phyloP scores from a whole-genome alignment of 2,113 vertebrate species.

The Burhinus bistriatus region DNA sequence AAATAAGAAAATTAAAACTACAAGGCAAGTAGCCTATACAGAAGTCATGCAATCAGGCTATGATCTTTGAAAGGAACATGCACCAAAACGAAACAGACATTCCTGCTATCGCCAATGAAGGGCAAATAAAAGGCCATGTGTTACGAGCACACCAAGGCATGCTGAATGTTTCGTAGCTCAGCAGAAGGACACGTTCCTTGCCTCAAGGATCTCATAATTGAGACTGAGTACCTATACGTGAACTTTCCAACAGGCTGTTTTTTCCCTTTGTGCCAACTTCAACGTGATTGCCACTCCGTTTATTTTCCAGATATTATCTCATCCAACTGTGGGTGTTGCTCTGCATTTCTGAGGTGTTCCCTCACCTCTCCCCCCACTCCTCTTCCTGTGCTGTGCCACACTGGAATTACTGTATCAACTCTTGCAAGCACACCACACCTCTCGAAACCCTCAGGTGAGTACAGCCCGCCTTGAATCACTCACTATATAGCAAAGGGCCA shows the following conservation, averaged over 20 bases:
- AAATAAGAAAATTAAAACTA: neutral
- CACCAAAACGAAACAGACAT: neutral
- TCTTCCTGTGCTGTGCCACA: slow-evolving; percentile 59
- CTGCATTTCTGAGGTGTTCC: slow-evolving; percentile 52
- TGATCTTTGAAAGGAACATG: neutral
- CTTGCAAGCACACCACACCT: slow-evolving; percentile 54
- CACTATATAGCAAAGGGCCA: neutral
- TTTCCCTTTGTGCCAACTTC: neutral
- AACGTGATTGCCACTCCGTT: neutral
- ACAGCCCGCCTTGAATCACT: slow-evolving; percentile 4
- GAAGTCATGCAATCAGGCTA: neutral
- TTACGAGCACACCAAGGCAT: neutral
- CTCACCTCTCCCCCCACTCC: slow-evolving; percentile 39
- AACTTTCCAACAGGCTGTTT: slow-evolving; percentile 5
- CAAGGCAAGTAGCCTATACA: neutral
- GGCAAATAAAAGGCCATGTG: neutral
- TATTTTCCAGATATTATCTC: slow-evolving; percentile 48
- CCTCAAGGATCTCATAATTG: neutral
- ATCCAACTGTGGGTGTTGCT: slow-evolving; percentile 38
- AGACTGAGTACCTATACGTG: neutral
- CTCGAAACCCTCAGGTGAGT: neutral
- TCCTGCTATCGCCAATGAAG: neutral
- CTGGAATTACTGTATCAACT: slow-evolving; percentile 40
- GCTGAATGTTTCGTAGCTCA: neutral
- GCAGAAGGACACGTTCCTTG: neutral